These are phyloP conservation scores for Pterois miles DNA, from an alignment of 2,797 vertebrate genomes.

Conservation along the genomic window DNA sequence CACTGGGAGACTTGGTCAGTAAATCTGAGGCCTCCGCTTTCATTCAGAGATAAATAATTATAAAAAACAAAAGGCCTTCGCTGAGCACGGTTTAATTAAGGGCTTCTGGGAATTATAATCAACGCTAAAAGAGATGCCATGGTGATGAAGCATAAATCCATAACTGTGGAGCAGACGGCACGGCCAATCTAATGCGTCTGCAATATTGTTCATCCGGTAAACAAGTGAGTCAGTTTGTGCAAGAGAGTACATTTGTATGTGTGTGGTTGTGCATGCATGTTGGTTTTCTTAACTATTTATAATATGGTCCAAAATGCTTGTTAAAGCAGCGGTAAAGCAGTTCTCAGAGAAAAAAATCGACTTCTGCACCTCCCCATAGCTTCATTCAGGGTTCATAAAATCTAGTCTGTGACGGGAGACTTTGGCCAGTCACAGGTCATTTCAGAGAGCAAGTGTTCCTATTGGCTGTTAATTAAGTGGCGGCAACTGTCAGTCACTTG, in stretches of 20 bases:
- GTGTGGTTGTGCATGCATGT: neutral
- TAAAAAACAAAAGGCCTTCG: constrained; percentile 36
- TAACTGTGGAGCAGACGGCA: constrained; percentile 64
- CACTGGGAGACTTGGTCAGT: constrained; percentile 53
- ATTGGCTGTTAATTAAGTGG: no score
- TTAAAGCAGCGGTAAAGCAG: no score
- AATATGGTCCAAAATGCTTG: neutral
- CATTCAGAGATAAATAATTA: constrained; percentile 67
- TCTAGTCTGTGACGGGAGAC: no score
- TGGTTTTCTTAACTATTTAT: neutral
- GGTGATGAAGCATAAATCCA: constrained; percentile 81
- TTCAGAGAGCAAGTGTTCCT: no score
- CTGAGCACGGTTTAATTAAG: constrained; percentile 78
- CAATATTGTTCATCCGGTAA: constrained; percentile 67
- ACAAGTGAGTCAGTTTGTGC: constrained; percentile 38
- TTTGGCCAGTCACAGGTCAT: no score
- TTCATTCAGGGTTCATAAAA: no score
- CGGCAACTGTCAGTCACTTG: no score
- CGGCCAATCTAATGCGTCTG: constrained; percentile 61
- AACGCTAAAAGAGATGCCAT: constrained; percentile 74
- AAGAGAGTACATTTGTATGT: neutral
- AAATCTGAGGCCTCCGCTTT: constrained; percentile 68
- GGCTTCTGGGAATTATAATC: constrained; percentile 81
- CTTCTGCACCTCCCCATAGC: no score
- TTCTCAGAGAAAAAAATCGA: no score